These are phyloP conservation scores for Bedellia somnulentella DNA, from an alignment of 2,888 invertebrate genomes.

Conservation along the genomic window DNA sequence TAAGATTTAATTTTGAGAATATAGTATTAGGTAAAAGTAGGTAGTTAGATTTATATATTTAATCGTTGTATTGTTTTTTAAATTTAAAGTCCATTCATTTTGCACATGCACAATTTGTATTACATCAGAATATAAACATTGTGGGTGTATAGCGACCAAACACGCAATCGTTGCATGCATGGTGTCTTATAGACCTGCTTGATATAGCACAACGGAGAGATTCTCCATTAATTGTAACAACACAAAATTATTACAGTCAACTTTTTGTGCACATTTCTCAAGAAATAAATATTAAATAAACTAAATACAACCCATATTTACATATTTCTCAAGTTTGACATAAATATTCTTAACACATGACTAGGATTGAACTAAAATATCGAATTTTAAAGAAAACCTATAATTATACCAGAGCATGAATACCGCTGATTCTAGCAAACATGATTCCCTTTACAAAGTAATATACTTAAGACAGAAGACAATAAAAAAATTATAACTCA, in stretches of 20 bases:
- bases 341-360: too few species aligned
- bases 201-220: background rate
- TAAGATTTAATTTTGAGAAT: too few species aligned
- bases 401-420: too few species aligned
- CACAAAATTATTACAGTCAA: background rate
- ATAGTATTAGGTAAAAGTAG: too few species aligned
- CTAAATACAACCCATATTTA: too few species aligned
- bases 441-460: background rate
- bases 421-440: background rate
- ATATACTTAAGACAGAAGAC: background rate
- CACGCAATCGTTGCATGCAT: background rate
- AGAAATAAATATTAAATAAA: background rate
- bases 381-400: background rate
- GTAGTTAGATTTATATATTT: too few species aligned
- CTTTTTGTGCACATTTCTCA: background rate
- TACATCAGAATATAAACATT: too few species aligned
- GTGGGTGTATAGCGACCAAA: background rate
- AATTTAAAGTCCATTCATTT: too few species aligned
- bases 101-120: too few species aligned
- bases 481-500: slow-evolving; percentile 27
- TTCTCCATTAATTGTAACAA: background rate
- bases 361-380: too few species aligned
- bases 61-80: too few species aligned
- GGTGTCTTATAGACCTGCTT: background rate
- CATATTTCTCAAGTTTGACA: too few species aligned